Base-by-base conservation (phyloP, 2,113 vertebrate species). In the Glareola pratincola region DNA sequence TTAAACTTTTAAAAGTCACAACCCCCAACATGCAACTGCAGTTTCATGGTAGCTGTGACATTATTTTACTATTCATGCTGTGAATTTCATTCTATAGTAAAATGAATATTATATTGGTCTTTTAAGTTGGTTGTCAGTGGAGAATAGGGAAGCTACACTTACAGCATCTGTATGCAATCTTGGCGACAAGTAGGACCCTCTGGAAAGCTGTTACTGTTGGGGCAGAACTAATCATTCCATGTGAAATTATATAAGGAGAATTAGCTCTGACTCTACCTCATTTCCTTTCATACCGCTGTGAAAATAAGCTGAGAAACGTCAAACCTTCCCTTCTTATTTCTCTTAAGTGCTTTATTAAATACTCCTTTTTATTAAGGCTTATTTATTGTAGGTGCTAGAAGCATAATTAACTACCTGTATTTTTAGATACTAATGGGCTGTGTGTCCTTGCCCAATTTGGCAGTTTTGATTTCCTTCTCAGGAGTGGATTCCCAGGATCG, bases 161-260 rank as follows among this genome's bases (percentile, higher is more conserved):
- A 6, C 8, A 93, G 94, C 94, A 94, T 96, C 95, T 96, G 94
- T 92, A 66, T 66, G 91, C 89, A 91, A 83, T 97, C 95, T 96
- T 93, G 75, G 77, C 1, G 54, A 96, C 92, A 89, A 97, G 97
- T 76, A 95, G 95, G 95, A 95, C 89, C 96, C 94, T 97, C 94
- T 97, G 91, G 97, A 97, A 97, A 97, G 96, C 95, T 91, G 94
- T 97, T 97, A 96, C 95, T 95, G 87, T 90, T 97, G 95, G 95
- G 95, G 96, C 95, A 97, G 96, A 97, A 95, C 96, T 97, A 97
- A 97, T 97, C 94, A 96, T 96, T 97, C 94, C 63, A 48, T 96
- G 91, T 94, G 92, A 96, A 96, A 93, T 97, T 97, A 86, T 96
- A 74, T 92, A 94, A 96, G 91, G 95, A 96, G 95, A 87, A 92